Percentiles rank a stretch among this genome's conserved stretches.
Evolutionary conservation across 2,888 invertebrate species (phyloP).

Genomic region (Eupithecia insigniata): DNA sequence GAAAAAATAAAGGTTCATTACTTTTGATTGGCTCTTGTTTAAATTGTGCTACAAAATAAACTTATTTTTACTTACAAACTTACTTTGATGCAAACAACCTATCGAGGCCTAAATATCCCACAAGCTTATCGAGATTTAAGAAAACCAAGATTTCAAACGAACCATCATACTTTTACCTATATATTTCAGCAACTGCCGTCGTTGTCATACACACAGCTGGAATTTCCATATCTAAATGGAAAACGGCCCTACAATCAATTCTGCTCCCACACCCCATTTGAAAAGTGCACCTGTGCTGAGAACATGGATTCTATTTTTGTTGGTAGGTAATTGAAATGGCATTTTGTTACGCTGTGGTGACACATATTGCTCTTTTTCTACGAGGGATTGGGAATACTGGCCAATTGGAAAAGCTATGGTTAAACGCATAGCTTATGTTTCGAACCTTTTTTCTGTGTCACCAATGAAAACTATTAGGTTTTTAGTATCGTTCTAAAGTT

Average conservation of each 20-base stretch:
- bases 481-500: background rate
- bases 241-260: constrained; percentile 81
- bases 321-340: constrained; percentile 62
- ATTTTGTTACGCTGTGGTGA: constrained; percentile 23
- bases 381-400: background rate
- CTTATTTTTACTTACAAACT: no score
- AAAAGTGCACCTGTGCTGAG: constrained; percentile 78
- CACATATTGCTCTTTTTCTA: constrained; percentile 10
- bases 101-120: background rate
- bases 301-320: constrained; percentile 67
- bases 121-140: background rate
- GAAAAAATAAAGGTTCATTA: background rate
- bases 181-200: constrained; percentile 62
- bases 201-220: constrained; percentile 69
- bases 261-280: constrained; percentile 76
- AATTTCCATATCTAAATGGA: constrained; percentile 83
- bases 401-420: constrained; percentile 3
- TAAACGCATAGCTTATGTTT: background rate
- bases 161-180: constrained; percentile 49
- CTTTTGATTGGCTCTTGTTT: no score
- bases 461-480: background rate
- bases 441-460: background rate
- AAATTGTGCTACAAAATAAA: no score
- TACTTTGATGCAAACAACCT: background rate
- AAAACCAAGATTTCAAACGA: constrained; percentile 9